Percentiles rank a stretch among this genome's conserved stretches.
phyloP scores from a whole-genome alignment of 1,140 invertebrate species.

The Homarus americanus region DNA sequence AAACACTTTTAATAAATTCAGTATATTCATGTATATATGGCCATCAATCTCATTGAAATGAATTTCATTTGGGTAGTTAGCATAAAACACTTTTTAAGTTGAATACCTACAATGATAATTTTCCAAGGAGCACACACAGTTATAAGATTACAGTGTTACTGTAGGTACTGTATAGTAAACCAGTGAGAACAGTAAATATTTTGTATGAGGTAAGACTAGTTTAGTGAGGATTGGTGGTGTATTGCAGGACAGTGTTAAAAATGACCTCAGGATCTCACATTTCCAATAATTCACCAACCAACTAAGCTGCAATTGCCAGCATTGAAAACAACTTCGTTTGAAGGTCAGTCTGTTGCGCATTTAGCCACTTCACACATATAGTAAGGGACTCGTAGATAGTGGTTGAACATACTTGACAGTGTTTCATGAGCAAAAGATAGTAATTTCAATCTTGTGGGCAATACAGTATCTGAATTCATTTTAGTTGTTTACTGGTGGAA shows the following conservation, averaged over 20 bases:
- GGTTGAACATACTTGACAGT: background rate
- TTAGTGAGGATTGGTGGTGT: constrained; percentile 19
- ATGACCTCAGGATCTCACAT: constrained; percentile 31
- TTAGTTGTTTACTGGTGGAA: background rate
- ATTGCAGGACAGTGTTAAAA: constrained; percentile 24
- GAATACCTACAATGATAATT: constrained; percentile 4
- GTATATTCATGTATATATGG: background rate
- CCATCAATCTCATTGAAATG: background rate
- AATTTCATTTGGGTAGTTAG: background rate
- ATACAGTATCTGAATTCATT: background rate
- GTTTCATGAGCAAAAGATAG: background rate
- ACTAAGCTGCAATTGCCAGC: background rate
- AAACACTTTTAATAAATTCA: background rate
- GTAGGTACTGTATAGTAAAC: constrained; percentile 35
- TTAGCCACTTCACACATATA: background rate
- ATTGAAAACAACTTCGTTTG: background rate
- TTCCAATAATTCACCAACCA: background rate
- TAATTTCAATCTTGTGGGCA: background rate
- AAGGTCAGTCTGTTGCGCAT: background rate
- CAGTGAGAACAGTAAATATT: constrained; percentile 18
- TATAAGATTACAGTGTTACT: constrained; percentile 15
- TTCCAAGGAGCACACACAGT: background rate
- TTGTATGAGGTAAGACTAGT: background rate
- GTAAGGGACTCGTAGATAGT: background rate
- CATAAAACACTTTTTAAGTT: background rate